Conservation (phyloP, 2,888 invertebrate species). For the Oscheius onirici region DNA sequence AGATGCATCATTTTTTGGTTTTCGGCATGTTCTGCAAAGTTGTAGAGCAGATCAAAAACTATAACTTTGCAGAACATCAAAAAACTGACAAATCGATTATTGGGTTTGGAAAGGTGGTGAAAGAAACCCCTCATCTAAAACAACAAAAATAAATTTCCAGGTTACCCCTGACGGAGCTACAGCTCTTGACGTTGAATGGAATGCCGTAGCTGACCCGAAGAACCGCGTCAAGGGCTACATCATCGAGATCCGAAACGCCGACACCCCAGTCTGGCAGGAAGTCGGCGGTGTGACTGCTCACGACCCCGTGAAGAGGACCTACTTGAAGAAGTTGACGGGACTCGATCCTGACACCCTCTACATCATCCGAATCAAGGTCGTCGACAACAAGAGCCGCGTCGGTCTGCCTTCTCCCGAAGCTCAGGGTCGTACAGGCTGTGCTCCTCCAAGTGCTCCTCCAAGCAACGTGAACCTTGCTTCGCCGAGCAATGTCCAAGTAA, state of each 20-base stretch:
- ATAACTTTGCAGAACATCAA: too few species aligned
- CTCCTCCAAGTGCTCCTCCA: constrained; percentile 69
- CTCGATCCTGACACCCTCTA: constrained; percentile 73
- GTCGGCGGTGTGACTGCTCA: constrained; percentile 64
- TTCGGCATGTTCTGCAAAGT: too few species aligned
- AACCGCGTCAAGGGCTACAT: constrained; percentile 69
- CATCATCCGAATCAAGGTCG: constrained; percentile 73
- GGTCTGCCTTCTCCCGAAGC: constrained; percentile 70
- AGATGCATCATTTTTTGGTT: too few species aligned
- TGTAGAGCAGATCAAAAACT: not conserved
- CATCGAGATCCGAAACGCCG: constrained; percentile 65
- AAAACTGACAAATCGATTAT: too few species aligned
- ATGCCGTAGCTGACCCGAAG: constrained; percentile 65
- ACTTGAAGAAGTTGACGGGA: constrained; percentile 70
- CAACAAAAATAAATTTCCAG: too few species aligned
- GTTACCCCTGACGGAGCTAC: constrained; percentile 68
- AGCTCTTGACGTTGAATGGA: constrained; percentile 69
- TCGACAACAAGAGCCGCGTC: constrained; percentile 65
- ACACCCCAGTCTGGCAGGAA: constrained; percentile 68
- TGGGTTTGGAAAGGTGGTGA: too few species aligned
- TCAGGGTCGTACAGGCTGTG: constrained; percentile 70
- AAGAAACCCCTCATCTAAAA: too few species aligned
- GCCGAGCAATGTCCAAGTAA: constrained; percentile 47
- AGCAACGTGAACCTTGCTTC: constrained; percentile 65
- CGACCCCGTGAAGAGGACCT: constrained; percentile 64